Evolutionary conservation across 2,113 vertebrate genomes (phyloP), one percentile per base, ranked within the genome.

Genomic region (Hepsetus odoe): DNA sequence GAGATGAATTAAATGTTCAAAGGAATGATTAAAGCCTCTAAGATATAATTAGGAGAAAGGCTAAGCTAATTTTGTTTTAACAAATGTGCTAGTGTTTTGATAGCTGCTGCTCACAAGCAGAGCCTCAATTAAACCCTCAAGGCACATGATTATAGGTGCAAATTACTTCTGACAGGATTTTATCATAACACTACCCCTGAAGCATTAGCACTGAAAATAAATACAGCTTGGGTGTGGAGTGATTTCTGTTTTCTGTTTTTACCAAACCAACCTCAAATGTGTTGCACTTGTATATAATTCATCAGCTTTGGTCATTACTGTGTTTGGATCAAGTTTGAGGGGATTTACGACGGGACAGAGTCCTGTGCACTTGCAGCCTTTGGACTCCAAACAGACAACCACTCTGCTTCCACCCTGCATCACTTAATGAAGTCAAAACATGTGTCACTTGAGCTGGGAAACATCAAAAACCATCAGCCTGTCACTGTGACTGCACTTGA

Each of bases 231-330:
- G 55, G 55, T 62, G 66, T 14, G 2, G 64, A 78, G 80, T 61
- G 44, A 72, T 68, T 78, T 71, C 78, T 83, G 76, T 82, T 82
- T 77, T 80, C 13, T 78, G 65, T 82, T 86, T 82, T 86, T 82
- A 84, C 69, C 53, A 30, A 80, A 53, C 33, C 53, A 22, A 61
- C 61, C 42, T 75, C 49, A 79, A 65, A 64, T 76, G 56, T 69
- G 59, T 80, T 67, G 70, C 13, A 30, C 20, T 66, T 81, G 75
- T 85, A 62, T 74, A 77, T 81, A 76, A 81, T 81, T 72, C 26
- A 80, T 86, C 86, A 84, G 33, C n/a, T 49, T 1, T 42, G 28
- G 38, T 66, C 76, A 65, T 68, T 72, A 55, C 26, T 20, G 2
- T 85, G 86, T 87, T 87, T 87, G 78, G 70, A 68, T 68, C n/a